Base-by-base conservation (phyloP, 2,797 vertebrate species). In the Arnoldichthys spilopterus region DNA sequence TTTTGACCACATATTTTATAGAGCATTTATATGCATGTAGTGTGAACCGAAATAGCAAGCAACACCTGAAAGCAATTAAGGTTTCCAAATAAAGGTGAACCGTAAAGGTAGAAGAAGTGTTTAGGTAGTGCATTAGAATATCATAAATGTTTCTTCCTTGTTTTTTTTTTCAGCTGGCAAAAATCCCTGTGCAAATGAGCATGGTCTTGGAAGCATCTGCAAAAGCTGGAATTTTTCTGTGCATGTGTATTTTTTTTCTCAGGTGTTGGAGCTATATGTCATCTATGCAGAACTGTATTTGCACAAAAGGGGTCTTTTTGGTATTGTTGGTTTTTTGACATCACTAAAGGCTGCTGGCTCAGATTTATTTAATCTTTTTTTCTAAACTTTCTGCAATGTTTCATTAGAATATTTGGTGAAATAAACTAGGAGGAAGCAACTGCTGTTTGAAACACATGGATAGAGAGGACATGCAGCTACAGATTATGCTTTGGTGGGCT, bases 61-160 rank as follows among this genome's bases (percentile, higher is more conserved):
- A 71, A 74, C 92, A 94, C 78, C 86, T 93, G 92, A 90, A 87
- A 88, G 86, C 87, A 79, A 94, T 93, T 92, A 91, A 67, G 85
- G 54, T 75, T 83, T n/a, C 54, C 88, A 89, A 90, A 90, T 92
- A 88, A 91, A 92, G 91, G 89, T 88, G 82, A 86, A 80, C 74
- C 51, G 45, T 78, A 69, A 85, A 87, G 83, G 54, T 83, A 69
- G 76, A 77, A 78, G 82, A 62, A 85, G 76, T 76, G 76, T 82
- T 74, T 78, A 78, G 83, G 74, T 83, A 63, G 85, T 79, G 56
- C 51, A 84, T 83, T 84, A 81, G 76, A 83, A 79, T 77, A 68
- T 66, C 49, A 68, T 86, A 83, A 82, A 80, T 79, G 70, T 76
- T 81, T 89, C 83, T 70, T 78, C 70, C 75, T 78, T 77, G 77